Percentiles rank a stretch among this genome's conserved stretches.
phyloP scores from a whole-genome alignment of 2,888 invertebrate species.

The Caprella mutica region DNA sequence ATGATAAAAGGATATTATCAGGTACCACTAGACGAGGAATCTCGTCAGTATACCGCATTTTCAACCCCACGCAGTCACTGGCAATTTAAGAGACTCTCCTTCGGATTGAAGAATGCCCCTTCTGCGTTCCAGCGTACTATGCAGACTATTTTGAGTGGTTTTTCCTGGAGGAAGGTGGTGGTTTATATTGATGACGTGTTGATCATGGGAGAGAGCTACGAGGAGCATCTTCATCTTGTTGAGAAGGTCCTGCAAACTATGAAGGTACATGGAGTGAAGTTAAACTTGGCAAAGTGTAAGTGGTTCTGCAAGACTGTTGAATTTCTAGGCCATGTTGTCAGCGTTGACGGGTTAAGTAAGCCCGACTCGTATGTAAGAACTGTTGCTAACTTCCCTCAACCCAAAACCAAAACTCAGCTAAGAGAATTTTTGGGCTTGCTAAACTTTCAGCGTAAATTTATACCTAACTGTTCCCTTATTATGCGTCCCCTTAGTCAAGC shows the following conservation, averaged over 20 bases:
- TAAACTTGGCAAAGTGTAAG: background rate
- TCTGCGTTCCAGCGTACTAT: background rate
- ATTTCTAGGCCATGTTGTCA: background rate
- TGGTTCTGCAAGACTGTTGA: background rate
- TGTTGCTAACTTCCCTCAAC: background rate
- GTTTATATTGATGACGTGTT: constrained; percentile 2
- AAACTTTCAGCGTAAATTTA: background rate
- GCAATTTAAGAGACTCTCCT: background rate
- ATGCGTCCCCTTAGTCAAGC: background rate
- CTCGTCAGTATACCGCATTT: constrained; percentile 1
- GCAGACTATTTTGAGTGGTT: background rate
- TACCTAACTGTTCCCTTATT: background rate
- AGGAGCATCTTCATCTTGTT: background rate
- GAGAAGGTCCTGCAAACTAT: background rate
- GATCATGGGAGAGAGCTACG: background rate
- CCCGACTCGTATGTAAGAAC: background rate
- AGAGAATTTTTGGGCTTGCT: background rate
- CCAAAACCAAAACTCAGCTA: background rate
- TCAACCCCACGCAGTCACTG: background rate
- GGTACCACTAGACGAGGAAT: background rate
- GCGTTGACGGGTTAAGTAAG: background rate
- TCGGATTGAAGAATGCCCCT: background rate
- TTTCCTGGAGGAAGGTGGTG: background rate
- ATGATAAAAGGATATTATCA: background rate
- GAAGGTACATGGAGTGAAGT: background rate